These are phyloP conservation scores for Ichneumoninae sp. DNA, from an alignment of 2,888 invertebrate species.

Conservation along the genomic window DNA sequence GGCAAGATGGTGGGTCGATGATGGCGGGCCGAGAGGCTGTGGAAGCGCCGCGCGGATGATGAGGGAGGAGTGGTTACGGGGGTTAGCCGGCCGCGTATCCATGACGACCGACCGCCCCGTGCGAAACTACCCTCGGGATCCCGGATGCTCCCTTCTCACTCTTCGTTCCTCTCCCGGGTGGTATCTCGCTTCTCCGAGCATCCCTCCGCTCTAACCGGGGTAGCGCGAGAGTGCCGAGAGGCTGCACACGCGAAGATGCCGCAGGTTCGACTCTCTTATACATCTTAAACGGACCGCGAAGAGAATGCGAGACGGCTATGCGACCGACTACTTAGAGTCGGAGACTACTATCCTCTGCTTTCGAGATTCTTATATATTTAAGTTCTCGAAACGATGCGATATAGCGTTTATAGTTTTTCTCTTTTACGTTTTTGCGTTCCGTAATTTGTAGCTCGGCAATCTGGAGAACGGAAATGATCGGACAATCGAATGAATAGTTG, in stretches of 20 bases:
- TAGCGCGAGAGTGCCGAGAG: slow-evolving; percentile 48
- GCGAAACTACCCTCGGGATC: slow-evolving; percentile 80
- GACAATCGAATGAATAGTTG: background rate
- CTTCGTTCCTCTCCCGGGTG: slow-evolving; percentile 44
- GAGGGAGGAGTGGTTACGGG: slow-evolving; percentile 77
- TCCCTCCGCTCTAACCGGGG: slow-evolving; percentile 49
- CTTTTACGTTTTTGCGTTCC: background rate
- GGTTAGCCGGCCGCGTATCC: slow-evolving; percentile 82
- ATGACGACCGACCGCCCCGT: slow-evolving; percentile 84
- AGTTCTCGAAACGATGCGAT: background rate
- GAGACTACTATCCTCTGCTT: slow-evolving; percentile 32
- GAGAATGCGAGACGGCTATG: slow-evolving; percentile 53
- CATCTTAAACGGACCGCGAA: slow-evolving; percentile 55
- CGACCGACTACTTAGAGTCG: slow-evolving; percentile 55
- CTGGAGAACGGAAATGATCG: background rate
- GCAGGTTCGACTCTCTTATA: slow-evolving; percentile 57
- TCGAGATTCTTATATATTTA: slow-evolving; percentile 26
- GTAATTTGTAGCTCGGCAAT: background rate
- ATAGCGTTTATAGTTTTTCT: background rate
- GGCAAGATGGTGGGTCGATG: slow-evolving; percentile 84
- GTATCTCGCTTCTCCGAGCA: slow-evolving; percentile 48
- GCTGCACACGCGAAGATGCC: slow-evolving; percentile 13
- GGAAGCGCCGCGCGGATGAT: slow-evolving; percentile 63
- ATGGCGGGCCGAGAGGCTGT: slow-evolving; percentile 80
- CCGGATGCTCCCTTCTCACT: slow-evolving; percentile 78